A percentile compares a stretch with the other conserved stretches of the same genome.
Conservation (phyloP, 2,797 vertebrate species). For the Lutjanus campechanus region DNA sequence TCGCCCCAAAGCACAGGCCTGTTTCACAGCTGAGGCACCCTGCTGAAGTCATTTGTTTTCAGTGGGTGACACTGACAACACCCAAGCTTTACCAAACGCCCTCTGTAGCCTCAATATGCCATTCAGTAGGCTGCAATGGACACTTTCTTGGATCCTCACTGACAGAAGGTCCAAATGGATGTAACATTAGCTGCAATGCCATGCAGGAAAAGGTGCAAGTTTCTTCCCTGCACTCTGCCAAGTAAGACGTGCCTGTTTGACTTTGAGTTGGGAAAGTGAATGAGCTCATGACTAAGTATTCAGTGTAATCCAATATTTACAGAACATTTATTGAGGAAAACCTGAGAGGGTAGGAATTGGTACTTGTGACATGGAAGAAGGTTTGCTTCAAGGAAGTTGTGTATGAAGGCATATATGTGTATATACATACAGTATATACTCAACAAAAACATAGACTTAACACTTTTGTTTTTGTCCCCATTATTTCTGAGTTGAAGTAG, state of each 20-base stretch:
- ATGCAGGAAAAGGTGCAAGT: slow-evolving; percentile 30
- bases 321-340: slow-evolving; percentile 48
- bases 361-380: slow-evolving; percentile 10
- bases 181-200: slow-evolving; percentile 20
- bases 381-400: slow-evolving; percentile 10
- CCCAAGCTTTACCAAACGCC: slow-evolving; percentile 36
- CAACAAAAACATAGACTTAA: too few species aligned
- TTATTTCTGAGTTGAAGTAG: too few species aligned
- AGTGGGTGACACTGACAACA: slow-evolving; percentile 48
- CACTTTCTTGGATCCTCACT: slow-evolving; percentile 45
- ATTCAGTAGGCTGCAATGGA: slow-evolving; percentile 41
- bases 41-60: slow-evolving; percentile 69
- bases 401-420: too few species aligned
- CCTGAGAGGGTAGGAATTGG: slow-evolving; percentile 25
- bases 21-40: slow-evolving; percentile 42
- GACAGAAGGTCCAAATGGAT: slow-evolving; percentile 47
- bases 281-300: slow-evolving; percentile 51
- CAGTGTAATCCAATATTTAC: slow-evolving; percentile 58
- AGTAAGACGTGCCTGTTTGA: slow-evolving; percentile 43
- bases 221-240: slow-evolving; percentile 45
- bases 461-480: too few species aligned
- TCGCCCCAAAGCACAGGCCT: slow-evolving; percentile 13
- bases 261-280: slow-evolving; percentile 48
- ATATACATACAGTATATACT: too few species aligned
- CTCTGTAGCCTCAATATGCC: slow-evolving; percentile 46